Evolutionary conservation across 2,113 vertebrate species (phyloP).

Genomic region (Ovis canadensis): DNA sequence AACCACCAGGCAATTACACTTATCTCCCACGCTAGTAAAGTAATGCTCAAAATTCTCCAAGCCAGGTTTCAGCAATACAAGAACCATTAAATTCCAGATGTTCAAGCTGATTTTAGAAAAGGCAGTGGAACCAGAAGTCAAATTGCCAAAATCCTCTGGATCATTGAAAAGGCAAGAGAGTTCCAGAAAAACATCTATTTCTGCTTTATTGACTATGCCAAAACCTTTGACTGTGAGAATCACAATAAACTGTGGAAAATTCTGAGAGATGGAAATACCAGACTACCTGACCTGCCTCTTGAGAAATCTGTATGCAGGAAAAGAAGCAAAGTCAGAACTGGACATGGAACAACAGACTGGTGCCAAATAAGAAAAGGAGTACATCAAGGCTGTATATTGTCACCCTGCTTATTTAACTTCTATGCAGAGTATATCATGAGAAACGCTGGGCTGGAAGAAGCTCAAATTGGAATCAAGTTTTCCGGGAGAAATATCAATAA

Average conservation of each 20-base stretch:
- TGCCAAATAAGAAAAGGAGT: background rate
- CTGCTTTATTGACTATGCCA: background rate
- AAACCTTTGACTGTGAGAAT: background rate
- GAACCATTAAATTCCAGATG: background rate
- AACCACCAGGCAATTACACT: background rate
- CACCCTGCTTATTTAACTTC: background rate
- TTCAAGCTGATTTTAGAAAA: background rate
- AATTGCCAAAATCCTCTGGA: background rate
- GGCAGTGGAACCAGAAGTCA: background rate
- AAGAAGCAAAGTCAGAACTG: background rate
- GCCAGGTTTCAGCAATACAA: background rate
- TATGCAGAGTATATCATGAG: too few relatives aligned
- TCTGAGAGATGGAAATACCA: background rate
- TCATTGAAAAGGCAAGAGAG: background rate
- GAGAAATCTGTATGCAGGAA: background rate
- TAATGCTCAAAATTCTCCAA: background rate
- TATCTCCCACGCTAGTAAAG: rapidly evolving
- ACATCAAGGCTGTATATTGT: background rate
- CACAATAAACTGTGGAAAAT: background rate
- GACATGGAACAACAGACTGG: background rate
- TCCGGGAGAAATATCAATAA: background rate
- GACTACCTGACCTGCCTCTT: background rate
- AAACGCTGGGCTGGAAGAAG: too few relatives aligned
- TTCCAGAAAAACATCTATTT: background rate
- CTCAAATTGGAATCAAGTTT: too few relatives aligned